A percentile compares a stretch with the other conserved stretches of the same genome.
Conservation (phyloP, 2,888 invertebrate species). For the Epirrita christyi region DNA sequence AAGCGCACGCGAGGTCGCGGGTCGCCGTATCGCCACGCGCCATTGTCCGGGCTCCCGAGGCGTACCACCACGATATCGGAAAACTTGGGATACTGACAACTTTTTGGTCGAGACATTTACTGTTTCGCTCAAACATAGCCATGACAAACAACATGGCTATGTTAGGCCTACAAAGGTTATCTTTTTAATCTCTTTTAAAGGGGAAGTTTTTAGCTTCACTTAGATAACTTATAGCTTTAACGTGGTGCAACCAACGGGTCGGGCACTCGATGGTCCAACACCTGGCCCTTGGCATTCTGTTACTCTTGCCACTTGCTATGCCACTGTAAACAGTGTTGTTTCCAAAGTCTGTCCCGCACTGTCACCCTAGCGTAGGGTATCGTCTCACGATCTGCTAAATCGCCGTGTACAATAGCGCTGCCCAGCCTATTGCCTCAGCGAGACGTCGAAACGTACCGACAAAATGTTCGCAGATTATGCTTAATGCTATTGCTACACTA, state of each 20-base stretch:
- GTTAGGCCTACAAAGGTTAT: no score
- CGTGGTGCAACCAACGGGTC: no score
- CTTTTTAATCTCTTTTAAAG: no score
- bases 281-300: no score
- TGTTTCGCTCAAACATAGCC: no score
- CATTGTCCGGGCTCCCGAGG: conserved; percentile 71
- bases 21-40: conserved; percentile 80
- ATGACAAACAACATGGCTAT: no score
- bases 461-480: conserved; percentile 9
- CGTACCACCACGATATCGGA: conserved; percentile 43
- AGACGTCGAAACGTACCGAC: conserved; percentile 47
- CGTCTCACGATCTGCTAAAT: conserved; percentile 71
- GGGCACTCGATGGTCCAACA: no score
- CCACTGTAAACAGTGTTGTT: no score
- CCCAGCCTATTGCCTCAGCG: conserved; percentile 47
- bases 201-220: no score
- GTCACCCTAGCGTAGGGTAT: conserved; percentile 57
- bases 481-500: neutral
- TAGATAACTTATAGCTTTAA: no score
- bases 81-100: conserved; percentile 8
- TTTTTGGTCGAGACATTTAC: no score
- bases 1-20: conserved; percentile 82
- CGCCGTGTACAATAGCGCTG: conserved; percentile 61
- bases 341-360: neutral
- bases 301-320: no score